A percentile compares a stretch with the other conserved stretches of the same genome.
phyloP scores from a whole-genome alignment of 2,113 vertebrate genomes.

The Garra rufa region DNA sequence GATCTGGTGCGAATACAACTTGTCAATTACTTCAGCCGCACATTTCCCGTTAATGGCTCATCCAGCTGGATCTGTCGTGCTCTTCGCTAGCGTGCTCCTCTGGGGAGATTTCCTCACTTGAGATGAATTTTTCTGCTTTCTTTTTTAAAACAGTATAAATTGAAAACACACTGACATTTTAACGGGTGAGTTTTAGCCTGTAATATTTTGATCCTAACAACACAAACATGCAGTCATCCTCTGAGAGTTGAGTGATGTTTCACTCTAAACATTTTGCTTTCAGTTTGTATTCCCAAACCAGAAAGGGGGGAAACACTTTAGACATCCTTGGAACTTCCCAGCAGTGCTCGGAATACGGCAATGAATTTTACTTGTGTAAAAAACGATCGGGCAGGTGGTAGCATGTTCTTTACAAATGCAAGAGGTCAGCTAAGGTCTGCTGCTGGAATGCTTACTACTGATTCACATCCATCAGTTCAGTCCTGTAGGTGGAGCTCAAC shows the following conservation, averaged over 20 bases:
- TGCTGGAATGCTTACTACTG: neutral
- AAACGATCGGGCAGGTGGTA: neutral
- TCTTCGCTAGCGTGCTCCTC: constrained; percentile 57
- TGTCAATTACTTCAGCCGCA: constrained; percentile 56
- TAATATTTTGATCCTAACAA: constrained; percentile 56
- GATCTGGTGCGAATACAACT: constrained; percentile 59
- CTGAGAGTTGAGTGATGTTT: constrained; percentile 57
- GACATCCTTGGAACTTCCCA: constrained; percentile 17
- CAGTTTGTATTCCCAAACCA: constrained; percentile 34
- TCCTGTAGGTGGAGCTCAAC: neutral
- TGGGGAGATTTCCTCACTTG: constrained; percentile 66
- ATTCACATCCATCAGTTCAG: neutral
- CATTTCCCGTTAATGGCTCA: constrained; percentile 59
- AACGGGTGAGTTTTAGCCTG: constrained; percentile 55
- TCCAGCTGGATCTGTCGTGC: constrained; percentile 50
- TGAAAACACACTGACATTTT: constrained; percentile 71
- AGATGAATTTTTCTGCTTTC: constrained; percentile 68
- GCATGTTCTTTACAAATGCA: neutral
- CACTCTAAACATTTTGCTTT: constrained; percentile 55
- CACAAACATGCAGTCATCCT: constrained; percentile 54
- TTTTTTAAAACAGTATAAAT: constrained; percentile 74
- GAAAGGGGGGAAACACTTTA: constrained; percentile 24
- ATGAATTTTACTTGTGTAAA: constrained; percentile 50
- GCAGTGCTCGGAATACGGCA: constrained; percentile 41
- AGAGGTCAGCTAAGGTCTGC: constrained; percentile 1